Conservation (phyloP, 2,113 vertebrate species). For the Callaeas wilsoni region DNA sequence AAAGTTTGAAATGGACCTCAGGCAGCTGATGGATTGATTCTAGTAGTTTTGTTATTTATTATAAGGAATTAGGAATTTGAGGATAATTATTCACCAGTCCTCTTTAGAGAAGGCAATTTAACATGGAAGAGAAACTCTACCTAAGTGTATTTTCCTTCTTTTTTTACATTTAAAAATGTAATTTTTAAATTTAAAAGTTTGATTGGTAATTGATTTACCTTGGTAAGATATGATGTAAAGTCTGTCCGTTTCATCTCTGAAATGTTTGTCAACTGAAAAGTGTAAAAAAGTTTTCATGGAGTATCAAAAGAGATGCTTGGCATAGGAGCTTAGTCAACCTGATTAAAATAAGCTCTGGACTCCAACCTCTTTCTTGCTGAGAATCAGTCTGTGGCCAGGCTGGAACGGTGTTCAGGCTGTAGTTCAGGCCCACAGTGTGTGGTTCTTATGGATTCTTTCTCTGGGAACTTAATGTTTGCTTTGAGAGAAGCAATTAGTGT, state of each 20-base stretch:
- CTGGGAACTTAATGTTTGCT: background rate
- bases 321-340: background rate
- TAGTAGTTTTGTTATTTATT: background rate
- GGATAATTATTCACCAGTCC: background rate
- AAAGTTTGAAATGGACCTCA: background rate
- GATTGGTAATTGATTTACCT: background rate
- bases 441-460: background rate
- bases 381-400: background rate
- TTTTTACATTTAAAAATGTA: background rate
- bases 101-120: background rate
- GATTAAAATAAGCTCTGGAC: background rate
- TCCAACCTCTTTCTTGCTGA: background rate
- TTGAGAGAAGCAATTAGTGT: background rate
- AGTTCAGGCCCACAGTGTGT: background rate
- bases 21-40: background rate
- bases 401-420: background rate
- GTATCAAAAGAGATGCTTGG: background rate
- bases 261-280: background rate
- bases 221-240: background rate
- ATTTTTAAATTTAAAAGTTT: background rate
- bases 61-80: background rate
- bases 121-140: background rate
- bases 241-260: background rate
- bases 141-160: background rate
- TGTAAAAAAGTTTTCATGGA: background rate